These are phyloP conservation scores for Enteromius paludinosus DNA, from an alignment of 2,797 vertebrate species.

Conservation along the genomic window DNA sequence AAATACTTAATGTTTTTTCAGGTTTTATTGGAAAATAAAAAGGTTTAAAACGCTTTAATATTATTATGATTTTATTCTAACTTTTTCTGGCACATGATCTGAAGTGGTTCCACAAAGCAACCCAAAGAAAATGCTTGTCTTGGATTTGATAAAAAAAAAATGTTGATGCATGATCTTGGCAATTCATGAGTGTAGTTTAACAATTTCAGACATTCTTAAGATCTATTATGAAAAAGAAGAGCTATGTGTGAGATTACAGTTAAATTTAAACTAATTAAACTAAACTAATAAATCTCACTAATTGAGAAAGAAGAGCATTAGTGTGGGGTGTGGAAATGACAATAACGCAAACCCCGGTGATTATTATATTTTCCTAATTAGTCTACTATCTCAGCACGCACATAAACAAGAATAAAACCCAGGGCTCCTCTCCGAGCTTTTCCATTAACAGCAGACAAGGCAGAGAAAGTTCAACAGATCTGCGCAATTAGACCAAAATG, in stretches of 20 bases:
- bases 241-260: neutral
- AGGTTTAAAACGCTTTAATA: too few relatives aligned
- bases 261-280: neutral
- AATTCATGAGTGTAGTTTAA: neutral
- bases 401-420: neutral
- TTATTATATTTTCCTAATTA: slow-evolving; percentile 29
- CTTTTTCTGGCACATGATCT: too few relatives aligned
- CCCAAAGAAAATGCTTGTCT: too few relatives aligned
- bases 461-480: slow-evolving; percentile 6
- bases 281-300: too few relatives aligned
- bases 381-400: neutral
- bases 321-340: slow-evolving; percentile 9
- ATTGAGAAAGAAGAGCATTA: too few relatives aligned
- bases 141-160: neutral
- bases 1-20: too few relatives aligned
- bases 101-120: too few relatives aligned
- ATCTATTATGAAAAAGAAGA: neutral
- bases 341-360: neutral
- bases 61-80: too few relatives aligned
- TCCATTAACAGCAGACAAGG: slow-evolving; percentile 1
- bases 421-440: neutral
- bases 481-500: neutral
- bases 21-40: too few relatives aligned
- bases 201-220: neutral
- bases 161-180: neutral